Evolutionary conservation across 1,140 invertebrate genomes (phyloP).

Genomic region (Trichonephila inaurata): DNA sequence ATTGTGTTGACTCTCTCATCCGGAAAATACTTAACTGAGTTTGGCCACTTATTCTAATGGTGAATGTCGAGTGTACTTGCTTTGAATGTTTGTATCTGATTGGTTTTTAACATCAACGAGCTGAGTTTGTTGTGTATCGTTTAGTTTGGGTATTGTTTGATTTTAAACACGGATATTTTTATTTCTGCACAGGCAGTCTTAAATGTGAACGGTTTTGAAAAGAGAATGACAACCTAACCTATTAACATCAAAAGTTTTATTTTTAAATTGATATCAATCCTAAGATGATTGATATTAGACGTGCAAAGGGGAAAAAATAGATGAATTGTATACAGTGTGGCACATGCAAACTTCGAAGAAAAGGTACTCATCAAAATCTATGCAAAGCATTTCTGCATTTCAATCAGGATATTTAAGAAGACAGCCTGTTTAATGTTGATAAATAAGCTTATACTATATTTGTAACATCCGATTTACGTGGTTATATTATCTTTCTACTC

Average conservation of each 20-base stretch:
- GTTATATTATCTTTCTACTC: too few species aligned
- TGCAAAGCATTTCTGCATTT: too few species aligned
- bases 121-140: constrained; percentile 6
- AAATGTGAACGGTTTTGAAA: neutral
- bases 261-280: neutral
- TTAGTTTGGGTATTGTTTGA: constrained; percentile 25
- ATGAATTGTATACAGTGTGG: too few species aligned
- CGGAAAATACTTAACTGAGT: constrained; percentile 65
- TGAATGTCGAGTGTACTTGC: constrained; percentile 52
- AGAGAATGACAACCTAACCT: neutral
- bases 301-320: too few species aligned
- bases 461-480: too few species aligned
- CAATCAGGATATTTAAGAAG: too few species aligned
- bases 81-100: constrained; percentile 62
- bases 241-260: neutral
- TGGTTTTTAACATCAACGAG: constrained; percentile 43
- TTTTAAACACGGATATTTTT: constrained; percentile 38
- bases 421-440: too few species aligned
- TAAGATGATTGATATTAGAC: neutral
- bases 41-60: constrained; percentile 61
- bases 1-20: constrained; percentile 39
- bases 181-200: neutral
- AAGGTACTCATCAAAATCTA: too few species aligned
- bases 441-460: too few species aligned
- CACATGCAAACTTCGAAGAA: too few species aligned